Conservation (phyloP, 2,113 vertebrate species). For the Ciconia stormi region DNA sequence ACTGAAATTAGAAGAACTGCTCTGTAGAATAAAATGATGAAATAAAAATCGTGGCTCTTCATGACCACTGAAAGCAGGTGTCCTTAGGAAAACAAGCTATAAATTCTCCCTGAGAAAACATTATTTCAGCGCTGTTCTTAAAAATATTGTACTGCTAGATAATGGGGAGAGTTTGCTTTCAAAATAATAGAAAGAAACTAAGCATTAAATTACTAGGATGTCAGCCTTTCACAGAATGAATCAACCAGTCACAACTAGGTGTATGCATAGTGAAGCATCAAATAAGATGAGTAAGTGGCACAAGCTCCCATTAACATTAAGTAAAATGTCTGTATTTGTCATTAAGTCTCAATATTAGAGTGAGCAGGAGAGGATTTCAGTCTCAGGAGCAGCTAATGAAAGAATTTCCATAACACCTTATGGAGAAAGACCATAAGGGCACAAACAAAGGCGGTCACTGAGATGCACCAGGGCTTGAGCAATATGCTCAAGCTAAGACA, state of each 20-base stretch:
- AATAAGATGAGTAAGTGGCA: slow-evolving; percentile 16
- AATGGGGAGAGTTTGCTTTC: neutral
- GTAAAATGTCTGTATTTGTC: slow-evolving; percentile 6
- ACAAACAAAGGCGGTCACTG: slow-evolving; percentile 22
- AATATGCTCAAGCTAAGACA: slow-evolving; percentile 34
- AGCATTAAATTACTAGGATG: neutral
- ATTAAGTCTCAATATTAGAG: slow-evolving; percentile 25
- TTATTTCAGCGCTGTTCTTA: neutral
- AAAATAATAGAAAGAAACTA: slow-evolving; percentile 6
- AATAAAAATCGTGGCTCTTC: neutral
- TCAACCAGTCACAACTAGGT: neutral
- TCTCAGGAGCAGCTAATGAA: slow-evolving; percentile 10
- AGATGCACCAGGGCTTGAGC: slow-evolving; percentile 7
- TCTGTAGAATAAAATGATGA: neutral
- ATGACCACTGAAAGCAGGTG: neutral
- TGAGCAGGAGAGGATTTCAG: neutral
- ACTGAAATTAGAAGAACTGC: neutral
- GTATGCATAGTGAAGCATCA: neutral
- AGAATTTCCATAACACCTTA: slow-evolving; percentile 7
- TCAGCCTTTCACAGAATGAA: neutral
- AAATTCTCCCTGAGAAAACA: neutral
- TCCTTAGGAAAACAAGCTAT: neutral
- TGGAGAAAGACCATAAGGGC: neutral
- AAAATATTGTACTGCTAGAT: neutral
- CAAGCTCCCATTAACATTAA: slow-evolving; percentile 5